A percentile compares a stretch with the other conserved stretches of the same genome.
phyloP scores from a whole-genome alignment of 2,888 invertebrate genomes.

The Xylota sylvarum region DNA sequence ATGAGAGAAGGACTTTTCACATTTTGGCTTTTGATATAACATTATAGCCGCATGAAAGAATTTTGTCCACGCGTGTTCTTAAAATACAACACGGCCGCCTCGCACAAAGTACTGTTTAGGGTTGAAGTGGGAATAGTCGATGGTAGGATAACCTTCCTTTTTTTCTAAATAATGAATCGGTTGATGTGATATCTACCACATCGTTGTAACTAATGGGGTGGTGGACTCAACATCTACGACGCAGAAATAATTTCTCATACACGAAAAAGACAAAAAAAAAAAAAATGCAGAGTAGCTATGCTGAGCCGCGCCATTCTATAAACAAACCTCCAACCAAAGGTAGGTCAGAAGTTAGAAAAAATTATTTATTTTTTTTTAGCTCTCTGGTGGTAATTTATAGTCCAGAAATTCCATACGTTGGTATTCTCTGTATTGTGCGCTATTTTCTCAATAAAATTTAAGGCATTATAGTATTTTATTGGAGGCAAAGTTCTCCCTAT shows the following conservation, averaged over 20 bases:
- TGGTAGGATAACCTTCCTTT: background rate
- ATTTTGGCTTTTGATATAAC: slow-evolving; percentile 44
- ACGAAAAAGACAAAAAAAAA: too few relatives aligned
- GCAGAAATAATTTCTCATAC: slow-evolving; percentile 9
- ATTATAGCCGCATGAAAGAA: slow-evolving; percentile 40
- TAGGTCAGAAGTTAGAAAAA: slow-evolving; percentile 28
- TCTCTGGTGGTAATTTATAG: slow-evolving; percentile 55
- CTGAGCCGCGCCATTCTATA: too few relatives aligned
- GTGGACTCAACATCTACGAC: slow-evolving; percentile 1
- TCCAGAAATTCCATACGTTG: background rate
- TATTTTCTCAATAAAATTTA: slow-evolving; percentile 55
- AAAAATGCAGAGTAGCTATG: background rate
- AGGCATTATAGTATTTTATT: slow-evolving; percentile 25
- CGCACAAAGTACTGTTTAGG: background rate
- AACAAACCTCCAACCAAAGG: slow-evolving; percentile 6
- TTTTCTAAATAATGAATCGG: slow-evolving; percentile 35
- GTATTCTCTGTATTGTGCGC: slow-evolving; percentile 15
- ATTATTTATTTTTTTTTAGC: background rate
- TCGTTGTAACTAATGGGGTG: background rate
- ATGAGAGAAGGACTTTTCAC: slow-evolving; percentile 21
- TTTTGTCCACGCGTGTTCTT: slow-evolving; percentile 28
- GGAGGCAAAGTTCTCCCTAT: slow-evolving; percentile 4
- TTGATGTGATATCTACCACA: slow-evolving; percentile 23
- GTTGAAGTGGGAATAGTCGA: background rate
- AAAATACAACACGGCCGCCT: slow-evolving; percentile 18